Percentiles rank a stretch among this genome's conserved stretches.
Conservation (phyloP, 2,113 vertebrate species). For the Sphaerodactylus townsendi region DNA sequence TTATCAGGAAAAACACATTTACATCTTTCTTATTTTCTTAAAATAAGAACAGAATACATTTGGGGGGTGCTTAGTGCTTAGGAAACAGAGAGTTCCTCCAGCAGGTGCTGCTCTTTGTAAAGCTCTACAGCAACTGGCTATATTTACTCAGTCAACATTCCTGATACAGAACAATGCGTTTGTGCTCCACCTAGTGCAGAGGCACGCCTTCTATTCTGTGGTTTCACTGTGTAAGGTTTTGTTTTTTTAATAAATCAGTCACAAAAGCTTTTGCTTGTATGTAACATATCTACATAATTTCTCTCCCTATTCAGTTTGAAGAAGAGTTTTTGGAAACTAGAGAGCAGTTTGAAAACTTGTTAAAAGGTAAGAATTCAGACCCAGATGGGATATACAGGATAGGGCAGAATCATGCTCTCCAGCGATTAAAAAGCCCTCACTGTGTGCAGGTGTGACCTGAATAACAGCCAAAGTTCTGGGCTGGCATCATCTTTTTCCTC, state of each 20-base stretch:
- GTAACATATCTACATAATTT: background rate
- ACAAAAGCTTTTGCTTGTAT: background rate
- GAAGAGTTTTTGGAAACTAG: constrained; percentile 77
- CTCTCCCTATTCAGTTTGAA: constrained; percentile 78
- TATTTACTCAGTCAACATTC: background rate
- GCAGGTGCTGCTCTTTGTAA: background rate
- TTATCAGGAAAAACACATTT: no score
- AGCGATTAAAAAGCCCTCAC: no score
- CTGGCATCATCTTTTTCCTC: no score
- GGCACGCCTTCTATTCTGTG: background rate
- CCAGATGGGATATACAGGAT: background rate
- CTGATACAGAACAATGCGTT: background rate
- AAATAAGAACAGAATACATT: background rate
- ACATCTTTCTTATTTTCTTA: background rate
- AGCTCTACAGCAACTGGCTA: background rate
- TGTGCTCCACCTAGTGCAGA: background rate
- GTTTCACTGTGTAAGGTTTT: no score
- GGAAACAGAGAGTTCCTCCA: background rate
- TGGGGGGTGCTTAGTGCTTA: background rate
- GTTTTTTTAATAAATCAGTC: background rate
- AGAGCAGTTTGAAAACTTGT: constrained; percentile 77
- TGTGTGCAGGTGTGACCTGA: no score
- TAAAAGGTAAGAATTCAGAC: constrained; percentile 65
- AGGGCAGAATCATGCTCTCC: no score
- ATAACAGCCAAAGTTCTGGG: no score